phyloP scores from a whole-genome alignment of 2,113 vertebrate genomes.

The Anoura caudifer region DNA sequence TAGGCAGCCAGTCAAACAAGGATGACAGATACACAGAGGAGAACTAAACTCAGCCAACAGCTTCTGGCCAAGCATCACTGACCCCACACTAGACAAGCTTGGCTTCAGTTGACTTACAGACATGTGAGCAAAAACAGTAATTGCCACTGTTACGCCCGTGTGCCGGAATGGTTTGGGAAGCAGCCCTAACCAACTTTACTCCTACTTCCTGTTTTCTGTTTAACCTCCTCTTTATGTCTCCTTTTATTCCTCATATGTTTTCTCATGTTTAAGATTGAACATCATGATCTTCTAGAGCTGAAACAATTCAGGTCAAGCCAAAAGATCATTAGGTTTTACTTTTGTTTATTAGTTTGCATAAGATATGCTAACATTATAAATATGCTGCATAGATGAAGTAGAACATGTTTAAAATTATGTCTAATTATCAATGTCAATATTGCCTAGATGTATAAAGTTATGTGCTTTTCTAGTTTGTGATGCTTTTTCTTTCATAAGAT shows the following conservation, averaged over 20 bases:
- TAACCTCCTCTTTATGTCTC: neutral
- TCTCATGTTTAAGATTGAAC: neutral
- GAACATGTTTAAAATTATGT: neutral
- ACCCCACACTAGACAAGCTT: neutral
- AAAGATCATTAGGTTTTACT: neutral
- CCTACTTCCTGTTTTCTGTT: neutral
- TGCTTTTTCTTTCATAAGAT: neutral
- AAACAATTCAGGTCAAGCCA: neutral
- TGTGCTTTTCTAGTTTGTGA: neutral
- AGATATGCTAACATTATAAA: neutral
- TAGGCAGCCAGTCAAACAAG: neutral
- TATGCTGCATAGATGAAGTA: neutral
- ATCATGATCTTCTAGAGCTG: neutral
- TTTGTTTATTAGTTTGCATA: neutral
- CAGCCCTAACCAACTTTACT: neutral
- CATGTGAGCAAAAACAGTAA: neutral
- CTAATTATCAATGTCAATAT: neutral
- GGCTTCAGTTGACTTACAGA: neutral
- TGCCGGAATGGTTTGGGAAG: neutral
- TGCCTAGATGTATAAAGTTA: neutral
- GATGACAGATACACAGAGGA: neutral
- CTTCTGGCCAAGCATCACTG: neutral
- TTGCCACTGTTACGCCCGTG: neutral
- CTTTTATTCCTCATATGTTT: neutral
- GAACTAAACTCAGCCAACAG: neutral